Evolutionary conservation across 2,888 invertebrate genomes (phyloP).

Genomic region (Meliscaeva auricollis): DNA sequence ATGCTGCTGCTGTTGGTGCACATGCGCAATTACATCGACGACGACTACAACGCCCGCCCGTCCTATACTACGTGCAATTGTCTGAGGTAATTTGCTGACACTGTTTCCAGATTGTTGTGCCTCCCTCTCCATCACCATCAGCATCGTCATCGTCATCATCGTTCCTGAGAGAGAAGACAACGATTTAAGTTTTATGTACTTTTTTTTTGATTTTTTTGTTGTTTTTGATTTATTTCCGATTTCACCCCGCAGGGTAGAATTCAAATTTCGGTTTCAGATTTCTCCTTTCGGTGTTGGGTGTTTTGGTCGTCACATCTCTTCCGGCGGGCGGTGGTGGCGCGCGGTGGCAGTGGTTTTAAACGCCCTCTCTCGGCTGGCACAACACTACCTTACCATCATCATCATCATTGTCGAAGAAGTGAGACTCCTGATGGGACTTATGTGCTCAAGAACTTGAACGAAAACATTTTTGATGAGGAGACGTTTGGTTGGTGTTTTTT

Average conservation of each 20-base stretch:
- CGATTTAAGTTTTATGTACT: constrained; percentile 41
- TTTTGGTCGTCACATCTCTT: constrained; percentile 51
- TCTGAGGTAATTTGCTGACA: constrained; percentile 69
- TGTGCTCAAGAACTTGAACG: too few species aligned
- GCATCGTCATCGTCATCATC: background rate
- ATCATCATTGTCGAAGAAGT: background rate
- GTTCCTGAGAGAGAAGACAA: constrained; percentile 11
- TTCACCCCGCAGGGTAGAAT: constrained; percentile 60
- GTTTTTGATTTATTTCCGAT: constrained; percentile 69
- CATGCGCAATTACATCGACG: constrained; percentile 72
- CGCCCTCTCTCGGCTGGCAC: constrained; percentile 4
- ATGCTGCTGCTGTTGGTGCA: constrained; percentile 44
- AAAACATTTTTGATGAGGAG: constrained; percentile 2
- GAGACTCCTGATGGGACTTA: too few species aligned
- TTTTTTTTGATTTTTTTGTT: background rate
- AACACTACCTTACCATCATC: constrained; percentile 13
- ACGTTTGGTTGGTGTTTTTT: too few species aligned
- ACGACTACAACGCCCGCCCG: too few species aligned
- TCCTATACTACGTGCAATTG: constrained; percentile 60
- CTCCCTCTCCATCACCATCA: constrained; percentile 9
- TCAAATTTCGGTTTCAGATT: constrained; percentile 54
- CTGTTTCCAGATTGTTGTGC: constrained; percentile 53
- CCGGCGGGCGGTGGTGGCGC: background rate
- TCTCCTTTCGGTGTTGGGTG: constrained; percentile 45
- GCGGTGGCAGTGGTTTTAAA: constrained; percentile 10